Base-by-base conservation (phyloP, 2,888 invertebrate genomes). In the Ischnus inquisitorius region DNA sequence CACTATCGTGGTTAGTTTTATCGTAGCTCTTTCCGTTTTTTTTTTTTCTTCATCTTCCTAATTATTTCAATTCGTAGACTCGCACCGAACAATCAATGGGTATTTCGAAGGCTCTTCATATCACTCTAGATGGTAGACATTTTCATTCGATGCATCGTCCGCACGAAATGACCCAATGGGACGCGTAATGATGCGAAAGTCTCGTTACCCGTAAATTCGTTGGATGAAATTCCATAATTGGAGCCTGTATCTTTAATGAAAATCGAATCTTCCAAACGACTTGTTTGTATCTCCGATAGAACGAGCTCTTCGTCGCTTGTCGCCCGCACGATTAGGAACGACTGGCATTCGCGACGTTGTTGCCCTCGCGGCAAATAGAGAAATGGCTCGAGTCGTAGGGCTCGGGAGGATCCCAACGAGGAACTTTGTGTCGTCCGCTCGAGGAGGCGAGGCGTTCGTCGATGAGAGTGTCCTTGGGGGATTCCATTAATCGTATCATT, bases 401-500 rank as follows among this genome's bases (percentile, higher is more conserved):
- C 51, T 76, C 57, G 51, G 85, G 46, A 82, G 68, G 46, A 80
- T 82, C 79, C 57, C 79, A 86, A 82, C 84, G 80, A 28, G 28
- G 28, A 84, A 86, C 85, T 82, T 82, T 77, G 85, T 41, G 34
- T 46, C 19, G 64, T 65, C 51, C 8, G 76, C 34, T n/a, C 48
- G n/a, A 71, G 48, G 67, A 64, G 54, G 81, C 64, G 75, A 84
- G 16, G 78, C 48, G 4, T 78, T 82, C 77, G 75, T 69, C 39
- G 75, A 51, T 19, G 57, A 78, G 65, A n/a, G n/a, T n/a, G n/a
- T n/a, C 82, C 84, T 80, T 79, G 64, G 72, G 76, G 84, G 86
- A 67, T 69, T 82, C 86, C 88, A 89, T 90, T 88, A 88, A 89
- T 89, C 86, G 87, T 85, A 87, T 88, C 85, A 88, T 90, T 89